phyloP scores from a whole-genome alignment of 2,888 invertebrate species.

The Tenthredo scrophulariae region DNA sequence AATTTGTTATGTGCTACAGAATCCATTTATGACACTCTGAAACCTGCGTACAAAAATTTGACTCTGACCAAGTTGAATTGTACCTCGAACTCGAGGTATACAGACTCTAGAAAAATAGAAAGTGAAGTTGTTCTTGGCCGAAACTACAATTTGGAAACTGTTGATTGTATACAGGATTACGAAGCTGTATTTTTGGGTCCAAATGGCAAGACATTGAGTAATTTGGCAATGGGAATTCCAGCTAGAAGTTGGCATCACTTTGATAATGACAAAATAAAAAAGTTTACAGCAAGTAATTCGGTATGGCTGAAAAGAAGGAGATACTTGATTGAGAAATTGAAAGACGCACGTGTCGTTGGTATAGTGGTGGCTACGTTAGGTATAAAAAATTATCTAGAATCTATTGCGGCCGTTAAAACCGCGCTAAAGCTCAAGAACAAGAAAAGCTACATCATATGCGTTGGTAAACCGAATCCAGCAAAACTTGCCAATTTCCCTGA shows the following conservation, averaged over 20 bases:
- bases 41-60: slow-evolving; percentile 63
- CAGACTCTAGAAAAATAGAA: slow-evolving; percentile 57
- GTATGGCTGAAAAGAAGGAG: slow-evolving; percentile 89
- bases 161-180: slow-evolving; percentile 78
- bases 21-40: slow-evolving; percentile 62
- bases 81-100: slow-evolving; percentile 66
- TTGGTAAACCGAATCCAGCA: slow-evolving; percentile 96
- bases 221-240: slow-evolving; percentile 80
- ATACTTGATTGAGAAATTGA: slow-evolving; percentile 93
- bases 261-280: slow-evolving; percentile 78
- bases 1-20: slow-evolving; percentile 62
- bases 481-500: slow-evolving; percentile 97
- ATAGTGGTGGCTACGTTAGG: slow-evolving; percentile 95
- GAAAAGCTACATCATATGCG: slow-evolving; percentile 94
- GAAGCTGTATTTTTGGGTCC: slow-evolving; percentile 85
- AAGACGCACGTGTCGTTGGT: slow-evolving; percentile 92
- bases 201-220: slow-evolving; percentile 84
- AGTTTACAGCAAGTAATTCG: slow-evolving; percentile 78
- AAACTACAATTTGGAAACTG: slow-evolving; percentile 67
- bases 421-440: slow-evolving; percentile 87
- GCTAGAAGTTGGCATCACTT: slow-evolving; percentile 82
- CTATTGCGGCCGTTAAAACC: slow-evolving; percentile 87
- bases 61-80: slow-evolving; percentile 67
- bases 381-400: slow-evolving; percentile 87
- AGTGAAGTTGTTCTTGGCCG: slow-evolving; percentile 68